A percentile compares a stretch with the other conserved stretches of the same genome.
These are phyloP conservation scores for Chaetophractus vellerosus DNA, from an alignment of 2,797 vertebrate genomes.

Conservation along the genomic window DNA sequence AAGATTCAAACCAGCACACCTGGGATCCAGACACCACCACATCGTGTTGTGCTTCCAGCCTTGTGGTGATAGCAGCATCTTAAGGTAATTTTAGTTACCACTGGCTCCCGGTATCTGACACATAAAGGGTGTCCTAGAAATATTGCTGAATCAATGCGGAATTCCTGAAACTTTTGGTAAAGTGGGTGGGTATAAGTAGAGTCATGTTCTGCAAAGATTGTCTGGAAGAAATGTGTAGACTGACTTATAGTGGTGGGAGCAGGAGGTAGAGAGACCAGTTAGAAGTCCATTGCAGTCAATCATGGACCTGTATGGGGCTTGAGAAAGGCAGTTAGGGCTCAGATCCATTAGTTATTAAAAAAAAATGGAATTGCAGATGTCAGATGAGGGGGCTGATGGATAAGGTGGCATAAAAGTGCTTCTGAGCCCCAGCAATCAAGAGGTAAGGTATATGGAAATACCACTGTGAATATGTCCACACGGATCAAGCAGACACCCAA, in stretches of 20 bases:
- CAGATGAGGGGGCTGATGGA: not conserved
- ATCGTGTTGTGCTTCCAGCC: not conserved
- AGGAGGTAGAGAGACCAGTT: not conserved
- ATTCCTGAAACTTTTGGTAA: not conserved
- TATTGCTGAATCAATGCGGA: not conserved
- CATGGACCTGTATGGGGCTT: not conserved
- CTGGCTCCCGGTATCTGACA: accelerated
- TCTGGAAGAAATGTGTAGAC: not conserved
- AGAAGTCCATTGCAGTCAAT: not conserved
- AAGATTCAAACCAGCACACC: too few relatives aligned
- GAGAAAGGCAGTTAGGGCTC: not conserved
- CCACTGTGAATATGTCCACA: accelerated
- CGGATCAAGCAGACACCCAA: not conserved
- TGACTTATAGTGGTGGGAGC: too few relatives aligned
- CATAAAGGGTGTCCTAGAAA: not conserved
- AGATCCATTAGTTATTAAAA: not conserved
- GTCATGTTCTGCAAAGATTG: not conserved
- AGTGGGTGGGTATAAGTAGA: not conserved
- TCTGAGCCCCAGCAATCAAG: not conserved
- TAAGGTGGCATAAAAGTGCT: not conserved
- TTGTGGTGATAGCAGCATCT: not conserved
- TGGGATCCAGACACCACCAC: too few relatives aligned
- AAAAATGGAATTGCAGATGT: not conserved
- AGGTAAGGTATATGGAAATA: not conserved
- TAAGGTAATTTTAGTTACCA: not conserved